Base-by-base conservation (phyloP, 2,888 invertebrate genomes). In the Petrolisthes manimaculis region DNA sequence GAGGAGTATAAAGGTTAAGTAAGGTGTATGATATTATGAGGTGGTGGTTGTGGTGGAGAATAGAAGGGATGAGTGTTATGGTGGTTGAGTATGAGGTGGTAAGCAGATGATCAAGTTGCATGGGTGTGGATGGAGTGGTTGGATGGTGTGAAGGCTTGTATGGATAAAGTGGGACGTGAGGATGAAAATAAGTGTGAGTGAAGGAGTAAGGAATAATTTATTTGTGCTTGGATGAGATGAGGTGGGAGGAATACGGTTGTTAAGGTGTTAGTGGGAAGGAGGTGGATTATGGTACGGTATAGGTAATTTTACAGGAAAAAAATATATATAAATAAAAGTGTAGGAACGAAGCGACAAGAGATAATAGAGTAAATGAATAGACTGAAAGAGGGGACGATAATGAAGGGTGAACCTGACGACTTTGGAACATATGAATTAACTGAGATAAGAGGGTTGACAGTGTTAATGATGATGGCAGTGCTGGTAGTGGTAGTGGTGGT, bases 21-120 rank as follows among this genome's bases (percentile, higher is more conserved):
- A n/a, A 21, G n/a, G 21, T 5, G 74, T 14, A 74, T 14, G 5
- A 5, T 6, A n/a, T 5, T 8, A 74, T 14, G 12, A 74, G 8
- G n/a, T n/a, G 74, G n/a, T n/a, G 74, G 74, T 14, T 8, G 74
- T n/a, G 74, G 74, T 14, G 74, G n/a, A 74, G 74, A 21, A n/a
- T 14, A 74, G 74, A n/a, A 74, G 21, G n/a, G 21, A 14, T 9
- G 61, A 61, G 61, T 9, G 14, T 61, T 8, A 14, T 9, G 61
- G 14, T 61, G 14, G 14, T 61, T 8, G 14, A 14, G 14, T 9
- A 9, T 9, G n/a, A 75, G 8, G 21, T 14, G 21, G 21, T 6
- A 75, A 8, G 24, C 8, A 24, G 75, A 75, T 14, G n/a, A 75
- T 18, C 8, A 75, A 24, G 75, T 6, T 21, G 12, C 8, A 24